phyloP scores from a whole-genome alignment of 2,113 vertebrate species.

The Pagrus major region DNA sequence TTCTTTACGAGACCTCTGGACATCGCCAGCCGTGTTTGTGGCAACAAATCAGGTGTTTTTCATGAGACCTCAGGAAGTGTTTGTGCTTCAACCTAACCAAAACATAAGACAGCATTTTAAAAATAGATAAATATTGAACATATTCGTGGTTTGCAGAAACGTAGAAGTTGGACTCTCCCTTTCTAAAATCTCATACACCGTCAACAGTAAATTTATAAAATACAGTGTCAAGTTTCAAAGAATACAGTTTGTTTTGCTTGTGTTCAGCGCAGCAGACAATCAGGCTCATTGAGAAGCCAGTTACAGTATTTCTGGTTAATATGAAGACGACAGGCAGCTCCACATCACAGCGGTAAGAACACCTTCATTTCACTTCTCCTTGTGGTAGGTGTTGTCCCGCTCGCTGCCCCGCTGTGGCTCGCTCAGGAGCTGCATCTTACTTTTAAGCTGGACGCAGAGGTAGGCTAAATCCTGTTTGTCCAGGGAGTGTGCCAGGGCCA shows the following conservation, averaged over 20 bases:
- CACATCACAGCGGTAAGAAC: neutral
- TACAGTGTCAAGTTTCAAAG: constrained; percentile 8
- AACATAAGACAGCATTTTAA: too few species aligned
- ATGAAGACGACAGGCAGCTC: constrained; percentile 1
- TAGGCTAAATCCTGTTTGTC: constrained; percentile 90
- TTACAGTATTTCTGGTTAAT: constrained; percentile 4
- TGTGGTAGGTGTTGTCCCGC: constrained; percentile 38
- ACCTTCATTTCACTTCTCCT: constrained; percentile 68
- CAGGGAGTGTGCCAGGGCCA: constrained; percentile 88
- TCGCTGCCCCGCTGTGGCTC: constrained; percentile 61
- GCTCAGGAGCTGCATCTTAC: constrained; percentile 86
- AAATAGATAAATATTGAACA: too few species aligned
- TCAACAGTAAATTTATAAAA: neutral
- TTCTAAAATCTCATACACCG: neutral
- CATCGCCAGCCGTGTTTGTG: too few species aligned
- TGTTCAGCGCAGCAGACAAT: constrained; percentile 9
- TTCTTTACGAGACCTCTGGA: too few species aligned
- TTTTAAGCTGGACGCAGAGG: constrained; percentile 85
- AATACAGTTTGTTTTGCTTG: neutral
- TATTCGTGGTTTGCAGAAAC: too few species aligned
- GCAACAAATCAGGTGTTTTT: too few species aligned
- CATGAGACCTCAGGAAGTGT: too few species aligned
- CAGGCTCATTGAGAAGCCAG: neutral
- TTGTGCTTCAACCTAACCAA: too few species aligned
- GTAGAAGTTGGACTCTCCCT: too few species aligned